These are phyloP conservation scores for Lophius piscatorius DNA, from an alignment of 2,113 vertebrate species.

Conservation along the genomic window DNA sequence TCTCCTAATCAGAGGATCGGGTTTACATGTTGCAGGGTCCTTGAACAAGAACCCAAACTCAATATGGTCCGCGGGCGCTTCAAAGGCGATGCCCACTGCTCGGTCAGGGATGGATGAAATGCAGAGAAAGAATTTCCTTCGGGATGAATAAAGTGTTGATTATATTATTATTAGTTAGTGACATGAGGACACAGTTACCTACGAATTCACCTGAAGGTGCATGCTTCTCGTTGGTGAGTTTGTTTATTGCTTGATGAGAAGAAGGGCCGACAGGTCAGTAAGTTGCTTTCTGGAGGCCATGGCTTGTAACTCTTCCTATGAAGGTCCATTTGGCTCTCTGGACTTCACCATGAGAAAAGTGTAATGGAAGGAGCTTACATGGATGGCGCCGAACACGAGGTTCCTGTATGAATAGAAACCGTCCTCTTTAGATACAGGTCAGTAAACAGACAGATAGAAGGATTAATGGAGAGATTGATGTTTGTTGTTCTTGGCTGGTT, in stretches of 20 bases:
- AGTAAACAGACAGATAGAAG: background rate
- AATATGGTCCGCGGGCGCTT: too few relatives aligned
- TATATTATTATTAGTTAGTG: too few relatives aligned
- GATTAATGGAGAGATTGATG: background rate
- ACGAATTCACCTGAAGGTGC: slow-evolving; percentile 39
- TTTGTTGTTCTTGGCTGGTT: slow-evolving; percentile 14
- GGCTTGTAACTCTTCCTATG: slow-evolving; percentile 42
- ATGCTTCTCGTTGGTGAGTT: slow-evolving; percentile 43
- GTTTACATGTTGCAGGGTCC: too few relatives aligned
- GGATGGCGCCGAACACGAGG: slow-evolving; percentile 38
- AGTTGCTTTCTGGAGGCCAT: slow-evolving; percentile 45
- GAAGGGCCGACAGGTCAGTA: slow-evolving; percentile 58
- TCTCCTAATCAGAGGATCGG: too few relatives aligned
- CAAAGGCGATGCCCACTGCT: too few relatives aligned
- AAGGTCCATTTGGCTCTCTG: slow-evolving; percentile 47
- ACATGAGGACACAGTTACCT: slow-evolving; percentile 30
- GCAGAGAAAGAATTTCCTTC: too few relatives aligned
- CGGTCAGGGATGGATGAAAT: too few relatives aligned
- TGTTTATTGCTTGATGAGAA: slow-evolving; percentile 52
- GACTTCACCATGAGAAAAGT: slow-evolving; percentile 55
- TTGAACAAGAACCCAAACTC: too few relatives aligned
- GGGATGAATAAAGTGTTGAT: too few relatives aligned
- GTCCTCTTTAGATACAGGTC: too few relatives aligned
- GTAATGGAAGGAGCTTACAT: too few relatives aligned
- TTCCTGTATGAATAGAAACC: slow-evolving; percentile 43